A percentile compares a stretch with the other conserved stretches of the same genome.
phyloP scores from a whole-genome alignment of 2,888 invertebrate species.

The Scelioninae gen. 2 region DNA sequence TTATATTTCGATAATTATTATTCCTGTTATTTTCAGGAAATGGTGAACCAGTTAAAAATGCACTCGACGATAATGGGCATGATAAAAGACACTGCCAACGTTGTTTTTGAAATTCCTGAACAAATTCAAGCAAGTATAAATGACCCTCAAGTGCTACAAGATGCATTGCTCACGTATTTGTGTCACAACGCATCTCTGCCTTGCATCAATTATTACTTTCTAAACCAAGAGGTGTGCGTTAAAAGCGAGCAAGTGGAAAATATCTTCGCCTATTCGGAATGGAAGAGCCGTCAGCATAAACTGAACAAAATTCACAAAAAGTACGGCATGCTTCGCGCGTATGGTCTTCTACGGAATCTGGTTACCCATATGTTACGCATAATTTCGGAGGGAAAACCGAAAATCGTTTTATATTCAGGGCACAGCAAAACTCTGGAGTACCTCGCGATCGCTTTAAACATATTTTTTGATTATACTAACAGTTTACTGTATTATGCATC shows the following conservation, averaged over 20 bases:
- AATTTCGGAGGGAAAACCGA: constrained; percentile 85
- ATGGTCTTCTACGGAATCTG: constrained; percentile 89
- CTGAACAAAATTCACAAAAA: constrained; percentile 78
- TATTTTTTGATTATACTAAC: constrained; percentile 77
- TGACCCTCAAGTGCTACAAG: constrained; percentile 85
- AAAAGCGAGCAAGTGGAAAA: constrained; percentile 85
- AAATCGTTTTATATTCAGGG: constrained; percentile 89
- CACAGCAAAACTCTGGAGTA: constrained; percentile 94
- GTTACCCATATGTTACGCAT: constrained; percentile 88
- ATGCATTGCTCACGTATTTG: constrained; percentile 88
- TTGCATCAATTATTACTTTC: constrained; percentile 78
- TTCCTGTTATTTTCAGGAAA: constrained; percentile 75
- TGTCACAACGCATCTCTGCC: constrained; percentile 91
- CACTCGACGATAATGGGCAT: constrained; percentile 86
- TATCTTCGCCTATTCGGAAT: constrained; percentile 88
- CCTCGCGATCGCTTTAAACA: constrained; percentile 86
- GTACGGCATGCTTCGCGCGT: constrained; percentile 82
- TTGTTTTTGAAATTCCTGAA: constrained; percentile 82
- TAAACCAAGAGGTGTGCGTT: constrained; percentile 77
- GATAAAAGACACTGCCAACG: constrained; percentile 81
- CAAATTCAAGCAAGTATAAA: constrained; percentile 76
- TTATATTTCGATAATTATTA: no score
- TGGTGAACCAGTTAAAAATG: constrained; percentile 81
- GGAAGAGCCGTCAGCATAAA: constrained; percentile 83
- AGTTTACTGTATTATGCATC: constrained; percentile 90